Evolutionary conservation across 2,113 vertebrate genomes (phyloP).

Genomic region (Orcinus orca): DNA sequence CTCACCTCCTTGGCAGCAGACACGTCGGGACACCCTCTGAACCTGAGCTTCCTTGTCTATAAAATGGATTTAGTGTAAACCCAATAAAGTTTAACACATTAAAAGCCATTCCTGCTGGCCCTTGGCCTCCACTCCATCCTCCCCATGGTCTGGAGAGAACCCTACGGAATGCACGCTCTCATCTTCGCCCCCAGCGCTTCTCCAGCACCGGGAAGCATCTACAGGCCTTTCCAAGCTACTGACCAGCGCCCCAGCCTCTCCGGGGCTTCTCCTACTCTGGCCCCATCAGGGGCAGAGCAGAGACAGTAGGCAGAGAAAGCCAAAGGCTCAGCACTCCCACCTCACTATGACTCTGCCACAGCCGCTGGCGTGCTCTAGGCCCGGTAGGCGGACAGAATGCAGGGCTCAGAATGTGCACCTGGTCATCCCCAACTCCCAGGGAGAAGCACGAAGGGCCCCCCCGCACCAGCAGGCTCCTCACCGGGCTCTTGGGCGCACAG

Average conservation of each 20-base stretch:
- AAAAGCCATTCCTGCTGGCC: background rate
- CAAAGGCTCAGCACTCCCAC: background rate
- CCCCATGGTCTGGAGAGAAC: background rate
- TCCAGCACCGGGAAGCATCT: background rate
- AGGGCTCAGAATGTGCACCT: background rate
- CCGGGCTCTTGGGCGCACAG: no score
- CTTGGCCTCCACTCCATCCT: no score
- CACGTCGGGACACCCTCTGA: background rate
- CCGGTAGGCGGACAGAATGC: fast-evolving
- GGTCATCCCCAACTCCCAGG: background rate
- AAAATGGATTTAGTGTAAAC: background rate
- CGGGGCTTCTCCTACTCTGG: fast-evolving
- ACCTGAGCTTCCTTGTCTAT: background rate
- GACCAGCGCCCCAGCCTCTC: fast-evolving
- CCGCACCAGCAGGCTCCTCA: fast-evolving
- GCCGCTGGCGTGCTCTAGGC: background rate
- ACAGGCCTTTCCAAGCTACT: background rate
- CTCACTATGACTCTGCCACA: fast-evolving
- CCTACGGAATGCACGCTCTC: no score
- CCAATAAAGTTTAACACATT: background rate
- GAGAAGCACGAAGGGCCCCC: background rate
- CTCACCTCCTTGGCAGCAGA: no score
- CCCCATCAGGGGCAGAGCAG: no score
- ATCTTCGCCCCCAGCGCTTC: background rate
- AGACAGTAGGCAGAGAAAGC: background rate